Percentiles rank a stretch among this genome's conserved stretches.
These are phyloP conservation scores for Tenebrosternarchus preto DNA, from an alignment of 2,113 vertebrate species.

Conservation along the genomic window DNA sequence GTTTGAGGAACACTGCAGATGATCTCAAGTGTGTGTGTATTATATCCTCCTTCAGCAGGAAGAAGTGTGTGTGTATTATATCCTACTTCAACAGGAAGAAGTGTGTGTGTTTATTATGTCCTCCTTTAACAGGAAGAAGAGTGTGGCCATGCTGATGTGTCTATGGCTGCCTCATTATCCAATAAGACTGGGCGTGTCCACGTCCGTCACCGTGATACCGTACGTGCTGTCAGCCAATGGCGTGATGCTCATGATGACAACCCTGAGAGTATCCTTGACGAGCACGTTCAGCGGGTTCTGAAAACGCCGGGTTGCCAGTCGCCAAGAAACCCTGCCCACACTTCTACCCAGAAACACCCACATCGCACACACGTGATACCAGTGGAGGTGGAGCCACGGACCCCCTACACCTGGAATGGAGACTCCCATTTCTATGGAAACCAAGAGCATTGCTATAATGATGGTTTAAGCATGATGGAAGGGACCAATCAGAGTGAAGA, in stretches of 20 bases:
- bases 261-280: conserved; percentile 90
- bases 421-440: conserved; percentile 80
- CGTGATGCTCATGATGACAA: conserved; percentile 87
- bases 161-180: conserved; percentile 73
- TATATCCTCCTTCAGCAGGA: conserved; percentile 76
- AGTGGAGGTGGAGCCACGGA: not conserved
- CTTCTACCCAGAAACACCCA: no score
- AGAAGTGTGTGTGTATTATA: conserved; percentile 93
- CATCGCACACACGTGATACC: conserved; percentile 55
- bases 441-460: conserved; percentile 83
- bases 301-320: conserved; percentile 90
- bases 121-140: conserved; percentile 84
- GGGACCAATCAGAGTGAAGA: conserved; percentile 73
- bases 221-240: conserved; percentile 72
- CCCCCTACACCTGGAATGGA: conserved; percentile 76
- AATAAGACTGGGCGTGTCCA: conserved; percentile 71
- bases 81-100: conserved; percentile 85
- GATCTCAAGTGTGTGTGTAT: not conserved
- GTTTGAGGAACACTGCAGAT: not conserved
- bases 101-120: conserved; percentile 79
- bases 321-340: not conserved
- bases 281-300: conserved; percentile 91
- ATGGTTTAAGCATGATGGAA: conserved; percentile 69
- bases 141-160: conserved; percentile 86
- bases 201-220: not conserved